These are phyloP conservation scores for Sinopyrophorus schimmeli DNA, from an alignment of 2,888 invertebrate species.

Conservation along the genomic window DNA sequence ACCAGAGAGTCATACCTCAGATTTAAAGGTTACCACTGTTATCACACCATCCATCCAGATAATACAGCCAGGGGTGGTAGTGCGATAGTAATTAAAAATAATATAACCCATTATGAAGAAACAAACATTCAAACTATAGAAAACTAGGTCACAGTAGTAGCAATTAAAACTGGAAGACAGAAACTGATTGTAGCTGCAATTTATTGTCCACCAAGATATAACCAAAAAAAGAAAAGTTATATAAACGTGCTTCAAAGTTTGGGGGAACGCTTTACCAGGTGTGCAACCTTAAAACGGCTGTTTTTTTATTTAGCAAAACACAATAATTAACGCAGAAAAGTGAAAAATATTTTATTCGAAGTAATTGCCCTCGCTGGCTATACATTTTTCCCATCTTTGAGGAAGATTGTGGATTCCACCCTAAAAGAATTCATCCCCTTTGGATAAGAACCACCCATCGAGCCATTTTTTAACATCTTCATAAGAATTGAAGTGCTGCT, in stretches of 20 bases:
- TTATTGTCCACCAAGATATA: conserved; percentile 37
- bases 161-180: conserved; percentile 2
- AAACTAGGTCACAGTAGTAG: conserved; percentile 14
- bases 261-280: no score
- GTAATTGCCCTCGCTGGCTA: no score
- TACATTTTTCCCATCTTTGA: no score
- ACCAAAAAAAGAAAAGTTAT: conserved; percentile 31
- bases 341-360: no score
- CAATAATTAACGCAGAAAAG: no score
- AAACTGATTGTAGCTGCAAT: conserved; percentile 12
- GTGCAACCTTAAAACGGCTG: no score
- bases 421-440: no score
- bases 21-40: conserved; percentile 20
- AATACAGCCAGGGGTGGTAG: conserved; percentile 24
- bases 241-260: conserved; percentile 26
- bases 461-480: no score
- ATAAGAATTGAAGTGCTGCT: no score
- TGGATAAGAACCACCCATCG: no score
- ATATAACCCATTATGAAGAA: conserved; percentile 21
- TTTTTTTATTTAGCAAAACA: no score
- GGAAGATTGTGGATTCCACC: no score
- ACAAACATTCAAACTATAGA: conserved; percentile 15
- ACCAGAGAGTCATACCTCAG: conserved; percentile 21
- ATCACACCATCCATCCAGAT: conserved; percentile 23
- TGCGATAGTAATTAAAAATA: conserved; percentile 27